Evolutionary conservation across 2,888 invertebrate species (phyloP), one percentile per base, ranked within the genome.

Genomic region (Dorcus parallelipipedus): DNA sequence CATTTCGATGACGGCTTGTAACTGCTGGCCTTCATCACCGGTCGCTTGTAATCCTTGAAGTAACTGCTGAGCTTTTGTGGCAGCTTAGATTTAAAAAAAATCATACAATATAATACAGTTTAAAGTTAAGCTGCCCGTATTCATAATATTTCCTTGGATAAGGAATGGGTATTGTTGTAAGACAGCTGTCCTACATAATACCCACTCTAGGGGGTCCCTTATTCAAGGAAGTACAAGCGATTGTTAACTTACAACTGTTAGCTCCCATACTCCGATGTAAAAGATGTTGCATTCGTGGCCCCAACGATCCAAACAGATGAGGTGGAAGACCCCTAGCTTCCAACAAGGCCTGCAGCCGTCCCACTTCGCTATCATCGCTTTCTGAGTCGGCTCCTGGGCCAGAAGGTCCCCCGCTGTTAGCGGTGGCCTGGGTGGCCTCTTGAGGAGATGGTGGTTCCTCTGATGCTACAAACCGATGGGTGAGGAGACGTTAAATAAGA

Each of bases 1-100:
- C 96, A 98, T 96, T 81, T 97, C 97, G 63, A 97, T 96, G 40
- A 95, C 96, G 1, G 97, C 95, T 76, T 97, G 95, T 62, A 98
- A 80, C 78, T 98, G 97, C 73, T 95, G 95, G 7, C 95, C 95
- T 75, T 97, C 97, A 76, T 98, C 97, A 3, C 93, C 93, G 20
- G 89, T 89, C 3, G 97, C 93, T 77, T 97, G 96, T 63, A 98
- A 82, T 0, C 95, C 96, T 67, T 93, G 91, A 47, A 97, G 79
- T 49, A 97, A 81, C 74, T 97, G 95, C 72, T 96, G 95, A 1
- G 96, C 97, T 83, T 96, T 97, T 3, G 93, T 90, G 57, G 91
- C 90, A 85, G 80, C 78, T 78, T 56, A 57, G 70, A 64, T 56
- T 4, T 2, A n/a, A 14, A 14, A 47, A 47, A 9, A 17, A 47